These are phyloP conservation scores for Ypsolopha scabrella DNA, from an alignment of 2,888 invertebrate genomes.

Conservation along the genomic window DNA sequence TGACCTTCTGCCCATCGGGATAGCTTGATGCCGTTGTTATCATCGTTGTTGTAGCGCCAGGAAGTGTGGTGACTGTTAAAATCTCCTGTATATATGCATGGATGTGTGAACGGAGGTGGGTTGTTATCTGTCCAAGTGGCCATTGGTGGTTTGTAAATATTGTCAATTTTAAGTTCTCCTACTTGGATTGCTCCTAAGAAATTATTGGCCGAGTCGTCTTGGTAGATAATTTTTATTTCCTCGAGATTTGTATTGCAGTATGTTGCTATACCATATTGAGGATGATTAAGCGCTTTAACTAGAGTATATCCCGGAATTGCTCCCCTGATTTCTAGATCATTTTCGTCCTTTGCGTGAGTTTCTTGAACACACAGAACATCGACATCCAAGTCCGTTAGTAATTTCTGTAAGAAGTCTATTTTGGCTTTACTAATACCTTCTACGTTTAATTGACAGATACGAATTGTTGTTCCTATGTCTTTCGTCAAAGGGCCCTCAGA, in stretches of 20 bases:
- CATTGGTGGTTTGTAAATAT: neutral
- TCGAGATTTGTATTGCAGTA: neutral
- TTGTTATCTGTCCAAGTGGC: neutral
- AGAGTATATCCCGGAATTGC: neutral
- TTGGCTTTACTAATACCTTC: neutral
- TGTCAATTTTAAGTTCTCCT: neutral
- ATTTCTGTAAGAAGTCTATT: neutral
- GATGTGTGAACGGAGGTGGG: neutral
- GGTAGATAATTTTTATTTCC: neutral
- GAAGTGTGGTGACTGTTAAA: no score
- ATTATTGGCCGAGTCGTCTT: neutral
- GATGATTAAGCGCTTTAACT: neutral
- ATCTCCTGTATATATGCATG: neutral
- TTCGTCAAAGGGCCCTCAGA: no score
- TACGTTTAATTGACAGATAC: neutral
- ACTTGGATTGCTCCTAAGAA: neutral
- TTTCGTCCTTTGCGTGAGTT: slow-evolving; percentile 2
- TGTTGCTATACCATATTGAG: slow-evolving; percentile 2
- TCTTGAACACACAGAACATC: neutral
- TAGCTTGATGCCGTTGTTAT: neutral
- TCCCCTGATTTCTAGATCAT: neutral
- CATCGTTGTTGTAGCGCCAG: neutral
- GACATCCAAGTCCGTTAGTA: no score
- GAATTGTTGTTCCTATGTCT: neutral
- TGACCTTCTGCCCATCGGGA: slow-evolving; percentile 1